phyloP scores from a whole-genome alignment of 2,888 invertebrate species.

The Dromius quadrimaculatus region DNA sequence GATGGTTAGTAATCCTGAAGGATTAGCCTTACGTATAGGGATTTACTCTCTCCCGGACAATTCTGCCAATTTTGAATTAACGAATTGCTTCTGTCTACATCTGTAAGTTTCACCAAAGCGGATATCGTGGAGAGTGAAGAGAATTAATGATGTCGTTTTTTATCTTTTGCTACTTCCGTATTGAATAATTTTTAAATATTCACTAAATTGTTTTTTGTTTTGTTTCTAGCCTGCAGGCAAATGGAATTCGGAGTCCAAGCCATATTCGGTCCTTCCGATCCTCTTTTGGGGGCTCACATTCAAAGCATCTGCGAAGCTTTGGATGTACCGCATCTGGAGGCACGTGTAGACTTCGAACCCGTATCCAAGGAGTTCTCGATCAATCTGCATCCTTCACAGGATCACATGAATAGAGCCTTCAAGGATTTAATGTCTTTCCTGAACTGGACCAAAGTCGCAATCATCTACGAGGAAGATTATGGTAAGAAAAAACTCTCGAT shows the following conservation, averaged over 20 bases:
- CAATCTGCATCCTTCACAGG: slow-evolving; percentile 88
- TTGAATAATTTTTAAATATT: too few relatives aligned
- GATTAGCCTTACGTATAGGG: slow-evolving; percentile 39
- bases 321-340: slow-evolving; percentile 84
- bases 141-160: too few relatives aligned
- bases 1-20: slow-evolving; percentile 47
- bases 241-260: slow-evolving; percentile 82
- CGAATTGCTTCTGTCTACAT: slow-evolving; percentile 10
- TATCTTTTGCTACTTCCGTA: too few relatives aligned
- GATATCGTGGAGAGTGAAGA: too few relatives aligned
- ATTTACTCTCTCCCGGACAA: slow-evolving; percentile 21
- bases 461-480: slow-evolving; percentile 93
- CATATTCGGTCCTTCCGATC: slow-evolving; percentile 83
- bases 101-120: background rate
- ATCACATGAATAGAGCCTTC: slow-evolving; percentile 84
- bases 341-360: slow-evolving; percentile 76
- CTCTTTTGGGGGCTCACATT: slow-evolving; percentile 79
- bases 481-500: slow-evolving; percentile 78
- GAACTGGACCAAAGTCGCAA: slow-evolving; percentile 93
- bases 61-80: slow-evolving; percentile 36
- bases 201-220: background rate
- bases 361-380: slow-evolving; percentile 81
- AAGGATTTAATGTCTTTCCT: slow-evolving; percentile 87
- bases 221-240: slow-evolving; percentile 81
- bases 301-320: slow-evolving; percentile 85